A percentile compares a stretch with the other conserved stretches of the same genome.
phyloP scores from a whole-genome alignment of 2,113 vertebrate genomes.

The Callospermophilus lateralis region DNA sequence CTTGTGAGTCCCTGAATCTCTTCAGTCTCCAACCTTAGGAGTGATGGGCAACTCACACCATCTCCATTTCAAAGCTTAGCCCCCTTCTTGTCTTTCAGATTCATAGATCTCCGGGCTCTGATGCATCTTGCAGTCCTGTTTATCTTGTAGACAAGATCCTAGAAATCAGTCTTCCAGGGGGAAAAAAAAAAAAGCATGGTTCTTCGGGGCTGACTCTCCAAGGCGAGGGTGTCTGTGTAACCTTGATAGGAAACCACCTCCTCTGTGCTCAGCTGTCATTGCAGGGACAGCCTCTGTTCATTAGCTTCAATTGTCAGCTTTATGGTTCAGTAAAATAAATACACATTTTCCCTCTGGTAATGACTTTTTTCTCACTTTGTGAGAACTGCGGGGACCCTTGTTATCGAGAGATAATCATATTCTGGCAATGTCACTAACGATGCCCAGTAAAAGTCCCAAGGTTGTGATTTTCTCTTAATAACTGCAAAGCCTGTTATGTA shows the following conservation, averaged over 20 bases:
- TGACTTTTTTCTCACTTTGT: slow-evolving; percentile 72
- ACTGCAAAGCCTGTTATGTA: slow-evolving; percentile 61
- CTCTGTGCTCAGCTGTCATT: neutral
- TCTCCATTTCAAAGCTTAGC: neutral
- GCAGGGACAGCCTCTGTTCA: neutral
- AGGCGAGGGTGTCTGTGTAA: neutral
- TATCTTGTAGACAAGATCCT: neutral
- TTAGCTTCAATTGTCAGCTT: neutral
- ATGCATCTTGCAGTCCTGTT: neutral
- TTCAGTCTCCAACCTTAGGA: neutral
- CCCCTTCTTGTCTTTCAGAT: neutral
- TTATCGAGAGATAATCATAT: slow-evolving; percentile 83
- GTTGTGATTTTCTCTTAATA: slow-evolving; percentile 83
- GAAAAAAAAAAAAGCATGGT: neutral
- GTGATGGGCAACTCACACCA: neutral
- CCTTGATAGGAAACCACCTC: neutral
- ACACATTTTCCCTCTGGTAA: slow-evolving; percentile 60
- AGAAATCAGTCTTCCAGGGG: neutral
- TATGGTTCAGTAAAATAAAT: slow-evolving; percentile 40
- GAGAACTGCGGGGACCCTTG: slow-evolving; percentile 73
- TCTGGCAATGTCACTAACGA: slow-evolving; percentile 58
- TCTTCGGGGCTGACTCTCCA: neutral
- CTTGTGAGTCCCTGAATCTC: neutral
- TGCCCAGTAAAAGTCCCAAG: slow-evolving; percentile 70
- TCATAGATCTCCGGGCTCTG: neutral